Conservation (phyloP, 2,113 vertebrate genomes). For the Cyanoramphus novaezelandiae region DNA sequence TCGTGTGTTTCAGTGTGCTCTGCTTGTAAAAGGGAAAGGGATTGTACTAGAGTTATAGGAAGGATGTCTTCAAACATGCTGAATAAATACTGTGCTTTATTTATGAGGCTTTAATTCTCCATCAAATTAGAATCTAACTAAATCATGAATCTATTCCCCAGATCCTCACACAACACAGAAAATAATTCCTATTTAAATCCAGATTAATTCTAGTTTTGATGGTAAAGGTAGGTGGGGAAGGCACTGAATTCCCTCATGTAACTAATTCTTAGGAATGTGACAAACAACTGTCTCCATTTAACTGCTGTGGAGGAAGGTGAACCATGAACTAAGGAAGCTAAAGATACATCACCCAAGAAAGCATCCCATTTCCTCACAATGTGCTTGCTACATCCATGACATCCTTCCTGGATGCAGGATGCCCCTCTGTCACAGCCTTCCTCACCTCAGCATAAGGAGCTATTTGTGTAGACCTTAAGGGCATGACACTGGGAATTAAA, state of each 20-base stretch:
- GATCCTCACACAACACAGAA: not conserved
- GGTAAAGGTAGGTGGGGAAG: not conserved
- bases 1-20: not conserved
- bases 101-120: slow-evolving; percentile 31
- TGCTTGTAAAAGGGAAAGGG: not conserved
- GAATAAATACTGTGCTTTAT: slow-evolving; percentile 24
- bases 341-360: not conserved
- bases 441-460: not conserved
- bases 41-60: not conserved
- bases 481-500: not conserved
- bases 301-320: not conserved
- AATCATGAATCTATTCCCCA: slow-evolving; percentile 30
- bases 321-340: not conserved
- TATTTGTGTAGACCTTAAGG: not conserved
- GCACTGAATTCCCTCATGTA: not conserved
- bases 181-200: slow-evolving; percentile 16
- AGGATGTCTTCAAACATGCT: not conserved
- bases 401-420: not conserved
- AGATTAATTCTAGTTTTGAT: not conserved
- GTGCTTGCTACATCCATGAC: not conserved
- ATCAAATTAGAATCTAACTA: slow-evolving; percentile 19
- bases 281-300: not conserved
- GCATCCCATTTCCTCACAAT: not conserved
- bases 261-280: not conserved
- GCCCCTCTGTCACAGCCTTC: not conserved